A percentile compares a stretch with the other conserved stretches of the same genome.
Conservation (phyloP, 2,888 invertebrate species). For the Polia nebulosa region DNA sequence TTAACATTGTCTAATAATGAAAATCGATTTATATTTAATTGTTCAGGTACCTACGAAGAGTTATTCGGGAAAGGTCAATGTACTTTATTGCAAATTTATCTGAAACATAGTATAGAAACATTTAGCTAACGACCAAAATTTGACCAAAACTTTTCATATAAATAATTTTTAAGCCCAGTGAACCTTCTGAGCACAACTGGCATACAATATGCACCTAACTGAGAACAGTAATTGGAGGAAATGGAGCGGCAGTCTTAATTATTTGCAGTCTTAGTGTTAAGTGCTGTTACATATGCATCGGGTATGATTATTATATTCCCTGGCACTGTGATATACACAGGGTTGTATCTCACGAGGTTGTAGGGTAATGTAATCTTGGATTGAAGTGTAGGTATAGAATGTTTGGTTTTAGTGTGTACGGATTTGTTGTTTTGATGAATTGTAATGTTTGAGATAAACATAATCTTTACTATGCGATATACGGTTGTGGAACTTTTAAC, state of each 20-base stretch:
- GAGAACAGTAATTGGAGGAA: slow-evolving; percentile 49
- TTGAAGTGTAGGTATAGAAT: background rate
- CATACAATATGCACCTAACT: slow-evolving; percentile 10
- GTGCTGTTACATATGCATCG: slow-evolving; percentile 51
- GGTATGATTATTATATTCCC: slow-evolving; percentile 17
- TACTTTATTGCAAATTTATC: too few relatives aligned
- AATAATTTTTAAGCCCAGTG: background rate
- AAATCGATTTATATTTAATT: too few relatives aligned
- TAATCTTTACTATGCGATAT: too few relatives aligned
- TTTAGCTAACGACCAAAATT: too few relatives aligned
- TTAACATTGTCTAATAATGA: too few relatives aligned
- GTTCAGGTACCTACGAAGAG: too few relatives aligned
- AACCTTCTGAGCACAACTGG: slow-evolving; percentile 5
- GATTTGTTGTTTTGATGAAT: background rate
- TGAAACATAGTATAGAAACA: too few relatives aligned
- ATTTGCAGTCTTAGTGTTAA: slow-evolving; percentile 47
- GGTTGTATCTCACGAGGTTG: slow-evolving; percentile 1
- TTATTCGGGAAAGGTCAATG: too few relatives aligned
- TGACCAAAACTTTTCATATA: too few relatives aligned
- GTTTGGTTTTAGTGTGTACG: too few relatives aligned
- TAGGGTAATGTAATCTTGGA: background rate
- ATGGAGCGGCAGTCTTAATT: slow-evolving; percentile 52
- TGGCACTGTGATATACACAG: slow-evolving; percentile 6
- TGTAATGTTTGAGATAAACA: too few relatives aligned
- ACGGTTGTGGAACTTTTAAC: too few relatives aligned